phyloP scores from a whole-genome alignment of 2,113 vertebrate genomes.

The Thymallus thymallus region DNA sequence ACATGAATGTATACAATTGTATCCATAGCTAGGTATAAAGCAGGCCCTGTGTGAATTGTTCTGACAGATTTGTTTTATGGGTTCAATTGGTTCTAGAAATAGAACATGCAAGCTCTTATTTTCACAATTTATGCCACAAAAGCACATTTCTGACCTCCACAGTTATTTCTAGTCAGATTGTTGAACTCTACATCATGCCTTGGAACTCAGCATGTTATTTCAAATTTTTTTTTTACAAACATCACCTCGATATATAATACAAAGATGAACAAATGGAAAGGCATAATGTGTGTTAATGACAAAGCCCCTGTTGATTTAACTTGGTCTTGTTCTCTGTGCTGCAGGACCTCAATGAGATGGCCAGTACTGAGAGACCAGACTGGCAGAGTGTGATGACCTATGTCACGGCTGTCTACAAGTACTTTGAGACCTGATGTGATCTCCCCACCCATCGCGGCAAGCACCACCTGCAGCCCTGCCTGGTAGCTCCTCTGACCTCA shows the following conservation, averaged over 20 bases:
- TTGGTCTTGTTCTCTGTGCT: constrained; percentile 8
- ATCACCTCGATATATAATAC: too few species aligned
- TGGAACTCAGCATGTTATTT: too few species aligned
- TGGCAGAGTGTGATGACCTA: constrained; percentile 98
- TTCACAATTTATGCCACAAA: not conserved
- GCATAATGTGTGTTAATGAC: too few species aligned
- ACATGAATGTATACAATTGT: not conserved
- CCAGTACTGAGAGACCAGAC: constrained; percentile 89
- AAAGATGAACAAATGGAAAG: too few species aligned
- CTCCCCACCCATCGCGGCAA: constrained; percentile 15
- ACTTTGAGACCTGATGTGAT: constrained; percentile 91
- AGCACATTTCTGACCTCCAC: too few species aligned
- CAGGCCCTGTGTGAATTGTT: not conserved
- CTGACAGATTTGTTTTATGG: not conserved
- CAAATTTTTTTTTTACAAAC: too few species aligned
- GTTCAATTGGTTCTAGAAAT: too few species aligned
- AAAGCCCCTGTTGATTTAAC: too few species aligned
- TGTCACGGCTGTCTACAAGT: constrained; percentile 97
- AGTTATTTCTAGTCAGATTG: too few species aligned
- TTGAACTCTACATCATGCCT: too few species aligned
- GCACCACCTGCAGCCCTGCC: constrained; percentile 34
- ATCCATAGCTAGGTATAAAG: not conserved
- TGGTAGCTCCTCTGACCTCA: constrained; percentile 20
- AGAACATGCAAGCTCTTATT: not conserved
- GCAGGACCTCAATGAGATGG: constrained; percentile 97